Base-by-base conservation (phyloP, 2,888 invertebrate species). In the Lepas anatifera region DNA sequence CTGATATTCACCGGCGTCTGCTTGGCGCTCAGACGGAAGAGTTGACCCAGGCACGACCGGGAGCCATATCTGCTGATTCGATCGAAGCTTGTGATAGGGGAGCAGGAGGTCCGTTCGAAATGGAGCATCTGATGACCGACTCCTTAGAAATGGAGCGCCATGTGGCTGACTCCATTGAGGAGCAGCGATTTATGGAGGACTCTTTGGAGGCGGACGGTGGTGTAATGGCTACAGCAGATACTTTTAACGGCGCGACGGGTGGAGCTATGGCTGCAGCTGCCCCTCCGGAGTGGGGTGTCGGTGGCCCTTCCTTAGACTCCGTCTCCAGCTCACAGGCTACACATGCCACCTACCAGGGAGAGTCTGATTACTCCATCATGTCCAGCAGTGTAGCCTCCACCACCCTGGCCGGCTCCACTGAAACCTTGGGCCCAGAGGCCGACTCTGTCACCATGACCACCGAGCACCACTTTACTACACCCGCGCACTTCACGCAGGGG, bases 291-390 rank as follows among this genome's bases (percentile, higher is more conserved):
- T n/a, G n/a, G n/a, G n/a, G n/a, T n/a, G n/a, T n/a, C n/a, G n/a
- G n/a, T n/a, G n/a, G n/a, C n/a, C n/a, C n/a, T 22, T 58, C 58
- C 8, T 32, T 22, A 32, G 58, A 58, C 32, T 58, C 58, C 8
- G 35, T 76, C 22, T 88, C 89, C 13, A 90, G 89, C 75, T 89
- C 90, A 0, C 87, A 87, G 66, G 90, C 89, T 0, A 91, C 91
- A 2, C 86, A 90, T 75, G 91, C 90, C 18, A 90, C 90, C 0
- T 90, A 89, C 77, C 90, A 90, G 77, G 89, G 88, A 74, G 90
- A 91, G 79, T 88, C 88, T 0, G 90, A 91, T 77, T n/a, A n/a
- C n/a, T 92, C 91, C 0, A 86, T 90, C 50, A 90, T 90, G 87
- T 90, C 91, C 0, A 90, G 90, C 69, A 91, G 91, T 79, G 86